Evolutionary conservation across 2,888 invertebrate species (phyloP).

Genomic region (Rhabditophanes sp.): DNA sequence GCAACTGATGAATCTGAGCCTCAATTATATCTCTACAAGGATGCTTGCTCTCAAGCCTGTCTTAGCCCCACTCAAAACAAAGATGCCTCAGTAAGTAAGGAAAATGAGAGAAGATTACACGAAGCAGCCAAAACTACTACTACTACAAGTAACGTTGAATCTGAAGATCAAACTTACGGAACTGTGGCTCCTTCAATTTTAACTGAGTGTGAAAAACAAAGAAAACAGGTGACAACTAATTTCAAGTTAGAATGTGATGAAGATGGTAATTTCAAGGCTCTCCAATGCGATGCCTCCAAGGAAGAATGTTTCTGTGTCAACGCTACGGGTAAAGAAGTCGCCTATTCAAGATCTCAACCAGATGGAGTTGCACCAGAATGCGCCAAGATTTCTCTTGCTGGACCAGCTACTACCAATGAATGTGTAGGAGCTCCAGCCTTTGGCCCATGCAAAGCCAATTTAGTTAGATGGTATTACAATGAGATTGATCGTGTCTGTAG

Average conservation of each 20-base stretch:
- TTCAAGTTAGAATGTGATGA: constrained; percentile 45
- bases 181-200: constrained; percentile 13
- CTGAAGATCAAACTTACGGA: constrained; percentile 13
- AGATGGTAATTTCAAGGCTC: constrained; percentile 43
- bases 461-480: constrained; percentile 33
- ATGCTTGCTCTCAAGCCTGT: constrained; percentile 43
- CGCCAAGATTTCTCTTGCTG: constrained; percentile 23
- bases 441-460: constrained; percentile 29
- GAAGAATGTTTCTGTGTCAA: constrained; percentile 49
- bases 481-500: constrained; percentile 26
- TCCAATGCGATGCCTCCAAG: constrained; percentile 46
- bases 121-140: too few relatives aligned
- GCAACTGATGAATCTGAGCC: constrained; percentile 39
- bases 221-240: constrained; percentile 1
- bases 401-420: constrained; percentile 21
- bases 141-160: constrained; percentile 3
- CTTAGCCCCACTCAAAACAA: too few relatives aligned
- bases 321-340: constrained; percentile 34
- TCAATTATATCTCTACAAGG: constrained; percentile 42
- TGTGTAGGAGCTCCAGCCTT: constrained; percentile 24
- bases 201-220: too few relatives aligned
- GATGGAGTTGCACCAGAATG: constrained; percentile 31
- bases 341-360: constrained; percentile 27
- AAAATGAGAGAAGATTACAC: too few relatives aligned
- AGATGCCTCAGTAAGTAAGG: too few relatives aligned